Percentiles rank a stretch among this genome's conserved stretches.
These are phyloP conservation scores for Amaurobius ferox DNA, from an alignment of 2,888 invertebrate genomes.

Conservation along the genomic window DNA sequence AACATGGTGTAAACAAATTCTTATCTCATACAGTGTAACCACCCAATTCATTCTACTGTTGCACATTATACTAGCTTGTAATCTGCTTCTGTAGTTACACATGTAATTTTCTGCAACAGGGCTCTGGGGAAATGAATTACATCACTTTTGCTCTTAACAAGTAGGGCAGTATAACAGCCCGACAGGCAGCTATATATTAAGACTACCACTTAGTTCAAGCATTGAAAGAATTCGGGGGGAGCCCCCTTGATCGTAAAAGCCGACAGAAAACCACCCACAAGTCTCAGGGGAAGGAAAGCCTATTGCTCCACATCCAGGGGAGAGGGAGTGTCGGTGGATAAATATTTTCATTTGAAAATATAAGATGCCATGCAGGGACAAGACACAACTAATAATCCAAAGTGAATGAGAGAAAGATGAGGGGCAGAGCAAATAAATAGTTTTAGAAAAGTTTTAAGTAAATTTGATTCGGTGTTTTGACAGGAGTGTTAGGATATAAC, in stretches of 20 bases:
- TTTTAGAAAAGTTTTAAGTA: too few relatives aligned
- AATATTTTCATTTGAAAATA: background rate
- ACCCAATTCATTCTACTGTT: too few relatives aligned
- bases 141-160: background rate
- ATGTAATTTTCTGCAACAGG: too few relatives aligned
- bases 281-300: background rate
- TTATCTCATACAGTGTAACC: too few relatives aligned
- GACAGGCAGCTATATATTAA: slow-evolving; percentile 66
- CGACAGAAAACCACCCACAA: slow-evolving; percentile 23
- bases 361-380: background rate
- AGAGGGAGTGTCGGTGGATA: background rate
- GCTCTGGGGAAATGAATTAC: background rate
- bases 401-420: background rate
- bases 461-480: too few relatives aligned
- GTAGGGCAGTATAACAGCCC: slow-evolving; percentile 18
- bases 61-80: too few relatives aligned
- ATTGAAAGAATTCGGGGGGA: slow-evolving; percentile 63
- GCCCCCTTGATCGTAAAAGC: slow-evolving; percentile 53
- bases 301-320: background rate
- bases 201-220: slow-evolving; percentile 60
- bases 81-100: too few relatives aligned
- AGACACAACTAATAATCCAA: background rate
- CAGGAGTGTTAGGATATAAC: too few relatives aligned
- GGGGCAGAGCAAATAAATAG: too few relatives aligned
- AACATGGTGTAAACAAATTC: too few relatives aligned